Evolutionary conservation across 2,888 invertebrate genomes (phyloP), one percentile per base, ranked within the genome.

Genomic region (Acrobasis consociella): DNA sequence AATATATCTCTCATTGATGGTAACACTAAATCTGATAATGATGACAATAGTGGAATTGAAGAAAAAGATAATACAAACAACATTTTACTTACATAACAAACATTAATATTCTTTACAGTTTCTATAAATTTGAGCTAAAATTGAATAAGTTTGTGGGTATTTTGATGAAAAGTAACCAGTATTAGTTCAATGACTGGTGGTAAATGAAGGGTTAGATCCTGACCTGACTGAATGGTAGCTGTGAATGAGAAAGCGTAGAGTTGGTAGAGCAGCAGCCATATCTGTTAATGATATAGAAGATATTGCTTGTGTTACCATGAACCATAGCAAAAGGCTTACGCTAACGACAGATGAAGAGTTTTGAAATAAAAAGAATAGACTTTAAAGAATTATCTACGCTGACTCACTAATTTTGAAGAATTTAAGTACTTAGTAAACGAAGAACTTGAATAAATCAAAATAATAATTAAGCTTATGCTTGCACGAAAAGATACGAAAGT

Each of bases 231-330:
- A 39, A 60, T 60, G 60, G 39, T 60, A 60, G 51, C 13, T 52
- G 60, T 17, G 51, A 60, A 39, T 60, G 60, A 51, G 60, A 38
- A 51, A 51, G 60, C 60, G 60, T 60, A 50, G 60, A 60, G 42
- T 51, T 60, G 60, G 51, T 9, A 60, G 60, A 60, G 39, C 51
- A 60, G 60, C 60, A 60, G 39, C 60, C 60, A 60, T 51, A 60
- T 60, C 56, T 52, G 55, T 64, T 62, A 65, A 58, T 62, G 38
- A 58, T 46, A 62, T 49, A 46, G 49, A 55, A 55, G 42, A 58
- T 39, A 63, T 49, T 50, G 37, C 58, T 11, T 52, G 39, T 46
- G 56, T 55, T 55, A 55, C 55, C 55, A 16, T 39, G 16, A 42
- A 17, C 56, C 42, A 31, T 7, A 39, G 17, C 56, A 13, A 46